Percentiles rank a stretch among this genome's conserved stretches.
These are phyloP conservation scores for Leptobrachium ailaonicum DNA, from an alignment of 2,113 vertebrate genomes.

Conservation along the genomic window DNA sequence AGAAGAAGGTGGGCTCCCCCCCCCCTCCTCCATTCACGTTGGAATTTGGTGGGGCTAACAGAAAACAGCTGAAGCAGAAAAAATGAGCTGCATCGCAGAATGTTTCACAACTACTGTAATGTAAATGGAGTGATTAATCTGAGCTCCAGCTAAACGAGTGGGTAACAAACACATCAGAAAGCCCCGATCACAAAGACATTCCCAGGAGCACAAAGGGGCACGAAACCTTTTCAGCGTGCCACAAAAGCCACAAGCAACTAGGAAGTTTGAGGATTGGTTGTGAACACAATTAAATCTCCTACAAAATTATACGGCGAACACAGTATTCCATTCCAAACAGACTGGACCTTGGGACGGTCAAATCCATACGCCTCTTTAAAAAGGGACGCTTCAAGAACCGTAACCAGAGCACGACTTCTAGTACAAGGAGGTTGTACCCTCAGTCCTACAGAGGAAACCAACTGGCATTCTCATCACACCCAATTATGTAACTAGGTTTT, in stretches of 20 bases:
- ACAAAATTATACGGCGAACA: too few species aligned
- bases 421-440: too few species aligned
- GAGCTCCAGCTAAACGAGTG: slow-evolving; percentile 12
- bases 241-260: not conserved
- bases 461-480: too few species aligned
- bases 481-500: too few species aligned
- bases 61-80: slow-evolving; percentile 8
- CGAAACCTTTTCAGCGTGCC: slow-evolving; percentile 15
- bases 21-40: not conserved
- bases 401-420: too few species aligned
- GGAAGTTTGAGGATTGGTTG: not conserved
- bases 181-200: slow-evolving; percentile 9
- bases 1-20: too few species aligned
- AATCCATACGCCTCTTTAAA: too few species aligned
- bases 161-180: slow-evolving; percentile 15
- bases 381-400: too few species aligned
- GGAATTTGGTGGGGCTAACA: slow-evolving; percentile 5
- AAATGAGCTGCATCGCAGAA: slow-evolving; percentile 10
- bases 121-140: slow-evolving; percentile 36
- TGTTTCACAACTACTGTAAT: slow-evolving; percentile 28
- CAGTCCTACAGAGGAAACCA: too few species aligned
- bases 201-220: slow-evolving; percentile 10
- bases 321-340: too few species aligned
- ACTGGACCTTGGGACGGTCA: too few species aligned
- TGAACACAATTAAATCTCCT: too few species aligned